phyloP scores from a whole-genome alignment of 2,797 vertebrate genomes.

The Limosa lapponica region DNA sequence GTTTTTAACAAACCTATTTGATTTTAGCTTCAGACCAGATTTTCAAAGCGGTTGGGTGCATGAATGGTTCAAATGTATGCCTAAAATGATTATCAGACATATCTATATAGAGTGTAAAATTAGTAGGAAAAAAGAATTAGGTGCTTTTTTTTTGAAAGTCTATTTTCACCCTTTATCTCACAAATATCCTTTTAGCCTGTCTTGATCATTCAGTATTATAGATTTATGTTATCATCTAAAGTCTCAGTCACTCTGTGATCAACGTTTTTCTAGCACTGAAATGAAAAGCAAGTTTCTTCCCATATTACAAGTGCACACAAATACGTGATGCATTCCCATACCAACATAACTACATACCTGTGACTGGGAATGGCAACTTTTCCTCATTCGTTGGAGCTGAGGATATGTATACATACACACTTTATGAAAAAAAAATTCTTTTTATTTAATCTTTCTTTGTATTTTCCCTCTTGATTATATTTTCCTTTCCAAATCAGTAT shows the following conservation, averaged over 20 bases:
- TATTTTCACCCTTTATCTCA: background rate
- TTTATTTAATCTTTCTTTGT: background rate
- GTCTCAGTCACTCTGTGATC: background rate
- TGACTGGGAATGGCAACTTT: background rate
- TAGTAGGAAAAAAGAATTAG: background rate
- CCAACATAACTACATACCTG: background rate
- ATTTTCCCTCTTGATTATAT: background rate
- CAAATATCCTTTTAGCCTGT: background rate
- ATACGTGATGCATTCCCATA: accelerated
- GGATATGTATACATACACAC: background rate
- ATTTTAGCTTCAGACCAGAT: background rate
- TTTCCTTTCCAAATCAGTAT: background rate
- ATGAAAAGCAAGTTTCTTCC: background rate
- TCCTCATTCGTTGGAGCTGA: background rate
- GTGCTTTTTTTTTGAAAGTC: background rate
- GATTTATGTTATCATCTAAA: background rate
- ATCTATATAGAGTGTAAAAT: background rate
- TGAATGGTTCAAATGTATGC: background rate
- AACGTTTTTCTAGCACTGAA: background rate
- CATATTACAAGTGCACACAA: background rate
- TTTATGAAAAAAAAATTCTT: background rate
- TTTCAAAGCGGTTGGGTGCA: background rate
- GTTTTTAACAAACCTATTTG: background rate
- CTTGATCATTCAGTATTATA: background rate
- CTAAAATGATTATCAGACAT: background rate